Base-by-base conservation (phyloP, 2,797 vertebrate genomes). In the Thripadectes ignobilis region DNA sequence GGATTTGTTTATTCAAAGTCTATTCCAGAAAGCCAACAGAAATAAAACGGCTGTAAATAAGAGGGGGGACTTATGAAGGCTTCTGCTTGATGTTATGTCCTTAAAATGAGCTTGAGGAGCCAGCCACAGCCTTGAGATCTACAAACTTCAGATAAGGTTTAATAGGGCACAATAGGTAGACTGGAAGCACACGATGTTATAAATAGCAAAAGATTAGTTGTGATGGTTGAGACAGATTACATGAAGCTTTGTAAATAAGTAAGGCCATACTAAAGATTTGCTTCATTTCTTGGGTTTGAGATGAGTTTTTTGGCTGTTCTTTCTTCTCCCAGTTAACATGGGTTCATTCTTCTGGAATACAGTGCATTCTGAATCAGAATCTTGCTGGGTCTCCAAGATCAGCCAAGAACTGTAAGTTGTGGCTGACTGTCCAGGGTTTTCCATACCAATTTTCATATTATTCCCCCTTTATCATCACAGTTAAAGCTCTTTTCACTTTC, bases 271-370 rank as follows among this genome's bases (percentile, higher is more conserved):
- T 52, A 21, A 78, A 85, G 19, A 29, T 6, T 3, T 4, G 1
- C 38, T 82, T 62, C 3, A 6, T 20, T 85, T 83, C n/a, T 89
- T 43, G 32, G 4, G 5, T 62, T 79, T 43, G 36, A 22, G 14
- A 15, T 46, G 20, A 1, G 0, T 0, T 2, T n/a, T 78, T 58
- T 75, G 16, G 11, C 46, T 46, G 34, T 1, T 52, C 79, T 59
- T 65, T 6, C 11, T 62, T 61, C 30, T 48, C 10, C 9, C 0
- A 1, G 6, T 62, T 76, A 76, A 66, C 12, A 17, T 3, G 24
- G 6, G 8, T 68, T 87, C 22, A 12, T 74, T 73, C 32, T 68
- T 86, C 39, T 84, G 29, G 29, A 27, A 23, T 78, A 71, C 74
- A 92, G n/a, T 5, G 54, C 34, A 67, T 80, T 23, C 11, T 79